Evolutionary conservation across 2,888 invertebrate species (phyloP).

Genomic region (Anorthoa munda): DNA sequence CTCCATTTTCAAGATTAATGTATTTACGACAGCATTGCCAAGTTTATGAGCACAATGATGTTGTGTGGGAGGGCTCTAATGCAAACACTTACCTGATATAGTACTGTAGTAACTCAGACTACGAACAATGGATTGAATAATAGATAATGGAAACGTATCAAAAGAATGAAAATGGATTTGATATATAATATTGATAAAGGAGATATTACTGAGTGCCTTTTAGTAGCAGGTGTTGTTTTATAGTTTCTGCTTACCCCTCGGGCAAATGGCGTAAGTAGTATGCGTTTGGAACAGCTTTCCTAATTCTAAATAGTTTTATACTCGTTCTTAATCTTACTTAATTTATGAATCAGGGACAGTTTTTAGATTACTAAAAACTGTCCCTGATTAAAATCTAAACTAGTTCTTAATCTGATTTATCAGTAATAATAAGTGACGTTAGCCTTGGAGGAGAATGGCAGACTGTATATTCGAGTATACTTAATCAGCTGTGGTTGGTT

Average conservation of each 20-base stretch:
- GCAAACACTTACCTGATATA: slow-evolving; percentile 68
- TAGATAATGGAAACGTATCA: slow-evolving; percentile 31
- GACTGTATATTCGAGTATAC: too few species aligned
- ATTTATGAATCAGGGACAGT: too few species aligned
- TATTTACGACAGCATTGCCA: slow-evolving; percentile 81
- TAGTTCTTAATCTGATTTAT: too few species aligned
- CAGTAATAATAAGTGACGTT: background rate
- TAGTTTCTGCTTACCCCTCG: background rate
- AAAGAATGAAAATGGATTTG: slow-evolving; percentile 11
- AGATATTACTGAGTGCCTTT: background rate
- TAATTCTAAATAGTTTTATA: too few species aligned
- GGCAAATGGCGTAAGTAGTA: background rate
- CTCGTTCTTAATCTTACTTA: too few species aligned
- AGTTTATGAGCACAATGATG: slow-evolving; percentile 83
- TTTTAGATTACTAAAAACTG: too few species aligned
- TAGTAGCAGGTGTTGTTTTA: background rate
- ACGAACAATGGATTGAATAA: slow-evolving; percentile 36
- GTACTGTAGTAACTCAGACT: slow-evolving; percentile 50
- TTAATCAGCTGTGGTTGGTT: too few species aligned
- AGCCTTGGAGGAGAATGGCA: background rate
- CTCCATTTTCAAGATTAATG: slow-evolving; percentile 77
- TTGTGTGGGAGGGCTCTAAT: slow-evolving; percentile 73
- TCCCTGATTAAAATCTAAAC: too few species aligned
- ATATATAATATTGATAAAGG: slow-evolving; percentile 10
- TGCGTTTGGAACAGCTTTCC: too few species aligned